Evolutionary conservation across 2,113 vertebrate species (phyloP).

Genomic region (Sinocyclocheilus grahami): DNA sequence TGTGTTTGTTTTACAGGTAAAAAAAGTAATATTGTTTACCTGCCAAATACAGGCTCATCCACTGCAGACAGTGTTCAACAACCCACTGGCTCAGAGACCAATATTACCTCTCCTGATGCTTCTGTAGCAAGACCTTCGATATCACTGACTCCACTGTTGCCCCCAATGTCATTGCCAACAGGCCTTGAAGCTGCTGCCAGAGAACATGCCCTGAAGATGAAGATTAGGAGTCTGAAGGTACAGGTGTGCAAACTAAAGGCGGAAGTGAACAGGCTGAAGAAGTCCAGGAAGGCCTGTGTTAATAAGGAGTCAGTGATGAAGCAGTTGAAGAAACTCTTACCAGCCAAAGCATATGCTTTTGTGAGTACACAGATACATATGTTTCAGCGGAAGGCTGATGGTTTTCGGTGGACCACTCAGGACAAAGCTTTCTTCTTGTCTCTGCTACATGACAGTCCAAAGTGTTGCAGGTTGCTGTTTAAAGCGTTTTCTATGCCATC

Average conservation of each 20-base stretch:
- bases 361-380: not conserved
- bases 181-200: not conserved
- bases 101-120: not conserved
- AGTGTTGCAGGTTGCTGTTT: not conserved
- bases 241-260: slow-evolving; percentile 1
- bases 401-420: slow-evolving; percentile 3
- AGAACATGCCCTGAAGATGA: not conserved
- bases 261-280: not conserved
- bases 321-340: slow-evolving; percentile 15
- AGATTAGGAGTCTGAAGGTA: not conserved
- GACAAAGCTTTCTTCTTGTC: slow-evolving; percentile 13
- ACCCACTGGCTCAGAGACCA: not conserved
- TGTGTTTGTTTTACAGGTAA: not conserved
- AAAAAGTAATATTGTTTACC: not conserved
- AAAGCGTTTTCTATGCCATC: not conserved
- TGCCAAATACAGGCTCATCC: not conserved
- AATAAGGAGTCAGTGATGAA: not conserved
- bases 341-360: slow-evolving; percentile 12
- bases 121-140: not conserved
- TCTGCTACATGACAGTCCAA: slow-evolving; percentile 1
- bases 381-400: not conserved
- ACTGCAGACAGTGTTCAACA: slow-evolving; percentile 11
- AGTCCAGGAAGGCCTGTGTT: not conserved
- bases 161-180: not conserved
- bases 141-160: not conserved